phyloP scores from a whole-genome alignment of 2,888 invertebrate species.

The Lycaena phlaeas region DNA sequence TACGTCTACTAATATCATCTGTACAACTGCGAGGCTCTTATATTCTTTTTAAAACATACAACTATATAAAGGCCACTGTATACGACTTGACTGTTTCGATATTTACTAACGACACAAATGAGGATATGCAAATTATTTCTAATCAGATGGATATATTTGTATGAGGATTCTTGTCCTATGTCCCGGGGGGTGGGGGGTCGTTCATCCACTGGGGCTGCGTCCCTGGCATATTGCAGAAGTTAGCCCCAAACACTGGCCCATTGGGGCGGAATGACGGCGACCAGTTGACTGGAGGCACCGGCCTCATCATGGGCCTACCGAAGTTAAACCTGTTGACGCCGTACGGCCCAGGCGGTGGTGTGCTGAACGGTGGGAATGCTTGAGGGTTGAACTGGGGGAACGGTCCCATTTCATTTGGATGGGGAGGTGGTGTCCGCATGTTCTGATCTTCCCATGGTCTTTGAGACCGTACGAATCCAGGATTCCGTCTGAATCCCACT shows the following conservation, averaged over 20 bases:
- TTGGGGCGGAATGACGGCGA: constrained; percentile 32
- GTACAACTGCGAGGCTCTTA: too few relatives aligned
- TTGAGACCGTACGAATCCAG: constrained; percentile 30
- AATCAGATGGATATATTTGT: too few relatives aligned
- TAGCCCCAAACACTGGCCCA: constrained; percentile 37
- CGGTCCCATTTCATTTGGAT: constrained; percentile 27
- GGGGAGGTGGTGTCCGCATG: constrained; percentile 37
- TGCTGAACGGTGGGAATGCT: constrained; percentile 31
- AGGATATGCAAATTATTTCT: too few relatives aligned
- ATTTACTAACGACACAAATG: too few relatives aligned
- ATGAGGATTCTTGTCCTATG: too few relatives aligned
- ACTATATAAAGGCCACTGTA: too few relatives aligned
- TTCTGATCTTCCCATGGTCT: constrained; percentile 31
- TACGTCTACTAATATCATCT: too few relatives aligned
- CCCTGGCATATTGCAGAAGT: constrained; percentile 33
- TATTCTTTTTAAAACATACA: too few relatives aligned
- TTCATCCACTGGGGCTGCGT: constrained; percentile 44
- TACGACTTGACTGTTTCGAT: too few relatives aligned
- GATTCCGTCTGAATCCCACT: constrained; percentile 35
- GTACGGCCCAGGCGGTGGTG: constrained; percentile 26
- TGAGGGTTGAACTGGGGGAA: constrained; percentile 17
- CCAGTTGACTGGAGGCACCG: constrained; percentile 25
- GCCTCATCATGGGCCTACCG: constrained; percentile 34
- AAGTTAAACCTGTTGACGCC: constrained; percentile 36
- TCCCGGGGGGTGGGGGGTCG: constrained; percentile 55